These are phyloP conservation scores for Polia nebulosa DNA, from an alignment of 2,888 invertebrate genomes.

Conservation along the genomic window DNA sequence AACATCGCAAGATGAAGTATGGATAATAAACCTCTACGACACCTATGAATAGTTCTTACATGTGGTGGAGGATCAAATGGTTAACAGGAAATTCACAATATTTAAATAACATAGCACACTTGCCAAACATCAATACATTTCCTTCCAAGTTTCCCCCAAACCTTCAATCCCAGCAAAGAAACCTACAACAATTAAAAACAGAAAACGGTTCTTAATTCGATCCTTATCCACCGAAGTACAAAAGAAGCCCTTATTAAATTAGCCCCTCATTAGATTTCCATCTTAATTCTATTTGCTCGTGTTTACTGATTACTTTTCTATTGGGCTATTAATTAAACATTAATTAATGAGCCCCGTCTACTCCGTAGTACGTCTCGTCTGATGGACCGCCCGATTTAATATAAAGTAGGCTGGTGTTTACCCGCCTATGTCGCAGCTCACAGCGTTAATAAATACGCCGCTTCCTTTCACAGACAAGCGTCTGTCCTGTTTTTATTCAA, in stretches of 20 bases:
- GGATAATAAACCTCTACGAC: not conserved
- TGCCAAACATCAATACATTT: not conserved
- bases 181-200: slow-evolving; percentile 24
- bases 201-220: slow-evolving; percentile 30
- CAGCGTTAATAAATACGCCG: slow-evolving; percentile 84
- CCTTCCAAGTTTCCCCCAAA: not conserved
- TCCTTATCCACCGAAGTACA: slow-evolving; percentile 18
- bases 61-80: not conserved
- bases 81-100: not conserved
- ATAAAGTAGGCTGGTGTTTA: slow-evolving; percentile 86
- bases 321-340: slow-evolving; percentile 58
- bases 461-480: slow-evolving; percentile 77
- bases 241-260: slow-evolving; percentile 50
- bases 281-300: slow-evolving; percentile 56
- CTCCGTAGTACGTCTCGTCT: slow-evolving; percentile 45
- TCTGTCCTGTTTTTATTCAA: slow-evolving; percentile 78
- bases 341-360: slow-evolving; percentile 59
- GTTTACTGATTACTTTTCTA: slow-evolving; percentile 60
- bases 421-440: slow-evolving; percentile 82
- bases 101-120: not conserved
- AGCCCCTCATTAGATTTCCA: slow-evolving; percentile 49
- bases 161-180: slow-evolving; percentile 4
- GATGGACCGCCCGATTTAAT: slow-evolving; percentile 80
- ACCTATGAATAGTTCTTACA: not conserved
- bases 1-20: not conserved